Evolutionary conservation across 2,888 invertebrate genomes (phyloP).

Genomic region (Cheilosia grossa): DNA sequence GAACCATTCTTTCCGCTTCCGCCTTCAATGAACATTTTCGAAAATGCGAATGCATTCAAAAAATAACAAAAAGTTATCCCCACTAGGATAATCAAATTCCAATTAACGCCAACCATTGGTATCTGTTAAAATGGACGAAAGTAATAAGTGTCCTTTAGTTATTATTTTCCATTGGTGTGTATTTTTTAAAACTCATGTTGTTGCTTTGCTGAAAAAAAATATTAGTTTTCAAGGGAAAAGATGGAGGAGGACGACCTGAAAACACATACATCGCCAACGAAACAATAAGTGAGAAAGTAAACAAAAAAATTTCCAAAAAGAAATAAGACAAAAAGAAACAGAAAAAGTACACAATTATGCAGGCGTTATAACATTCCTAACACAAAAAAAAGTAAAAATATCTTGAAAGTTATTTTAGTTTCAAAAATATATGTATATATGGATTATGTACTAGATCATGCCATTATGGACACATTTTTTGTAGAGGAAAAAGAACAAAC

Average conservation of each 20-base stretch:
- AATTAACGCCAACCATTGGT: constrained; percentile 81
- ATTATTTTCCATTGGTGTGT: constrained; percentile 33
- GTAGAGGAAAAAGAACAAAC: constrained; percentile 28
- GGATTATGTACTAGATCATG: constrained; percentile 50
- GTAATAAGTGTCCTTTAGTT: constrained; percentile 63
- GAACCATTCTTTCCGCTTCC: constrained; percentile 98
- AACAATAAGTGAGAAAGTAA: constrained; percentile 39
- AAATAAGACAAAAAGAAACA: constrained; percentile 29
- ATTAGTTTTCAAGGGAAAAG: constrained; percentile 52
- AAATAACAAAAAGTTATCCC: constrained; percentile 82
- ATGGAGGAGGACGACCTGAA: constrained; percentile 32
- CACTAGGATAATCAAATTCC: constrained; percentile 81
- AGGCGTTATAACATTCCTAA: constrained; percentile 68
- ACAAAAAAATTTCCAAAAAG: constrained; percentile 21
- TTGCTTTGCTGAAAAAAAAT: constrained; percentile 58
- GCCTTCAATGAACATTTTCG: constrained; percentile 89
- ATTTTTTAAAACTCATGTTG: constrained; percentile 13
- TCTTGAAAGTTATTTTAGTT: constrained; percentile 36
- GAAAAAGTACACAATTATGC: constrained; percentile 42
- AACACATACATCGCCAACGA: constrained; percentile 69
- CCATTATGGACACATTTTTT: constrained; percentile 65
- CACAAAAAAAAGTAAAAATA: constrained; percentile 18
- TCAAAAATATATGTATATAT: constrained; percentile 2
- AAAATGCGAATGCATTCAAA: constrained; percentile 87
- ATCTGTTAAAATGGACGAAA: constrained; percentile 80